Conservation (phyloP, 1,140 invertebrate species). For the Euwallacea fornicatus region DNA sequence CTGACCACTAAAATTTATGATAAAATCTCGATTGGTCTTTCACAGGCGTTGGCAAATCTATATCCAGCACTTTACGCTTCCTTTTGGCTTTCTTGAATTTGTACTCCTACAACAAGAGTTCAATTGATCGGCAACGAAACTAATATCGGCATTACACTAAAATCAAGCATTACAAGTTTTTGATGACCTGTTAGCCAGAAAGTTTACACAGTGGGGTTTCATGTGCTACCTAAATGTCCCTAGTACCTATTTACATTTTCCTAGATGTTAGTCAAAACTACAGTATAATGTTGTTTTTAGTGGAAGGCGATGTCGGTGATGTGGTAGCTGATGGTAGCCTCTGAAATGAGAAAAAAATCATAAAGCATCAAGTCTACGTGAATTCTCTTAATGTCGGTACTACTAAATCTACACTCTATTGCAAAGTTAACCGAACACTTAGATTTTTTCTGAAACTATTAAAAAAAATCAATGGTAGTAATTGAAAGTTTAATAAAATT, state of each 20-base stretch:
- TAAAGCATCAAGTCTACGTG: no score
- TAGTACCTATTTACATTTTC: no score
- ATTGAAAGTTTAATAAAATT: no score
- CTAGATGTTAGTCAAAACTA: neutral
- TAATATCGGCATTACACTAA: neutral
- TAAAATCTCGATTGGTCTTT: slow-evolving; percentile 37
- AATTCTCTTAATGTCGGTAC: no score
- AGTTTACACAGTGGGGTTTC: no score
- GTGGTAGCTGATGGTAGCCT: slow-evolving; percentile 47
- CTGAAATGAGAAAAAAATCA: slow-evolving; percentile 42
- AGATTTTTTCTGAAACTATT: no score
- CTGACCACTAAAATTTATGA: neutral
- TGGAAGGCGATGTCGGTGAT: slow-evolving; percentile 46
- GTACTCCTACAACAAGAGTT: slow-evolving; percentile 45
- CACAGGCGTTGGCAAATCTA: slow-evolving; percentile 40
- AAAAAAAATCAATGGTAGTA: no score
- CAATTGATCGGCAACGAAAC: slow-evolving; percentile 24
- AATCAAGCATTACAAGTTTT: slow-evolving; percentile 1
- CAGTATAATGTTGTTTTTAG: slow-evolving; percentile 22
- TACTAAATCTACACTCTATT: no score
- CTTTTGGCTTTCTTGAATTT: slow-evolving; percentile 49
- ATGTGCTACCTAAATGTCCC: no score
- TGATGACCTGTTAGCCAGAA: neutral
- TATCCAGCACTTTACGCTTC: slow-evolving; percentile 44
- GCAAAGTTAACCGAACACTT: no score